Evolutionary conservation across 2,888 invertebrate genomes (phyloP), one percentile per base, ranked within the genome.

Genomic region (Baccha elongata): DNA sequence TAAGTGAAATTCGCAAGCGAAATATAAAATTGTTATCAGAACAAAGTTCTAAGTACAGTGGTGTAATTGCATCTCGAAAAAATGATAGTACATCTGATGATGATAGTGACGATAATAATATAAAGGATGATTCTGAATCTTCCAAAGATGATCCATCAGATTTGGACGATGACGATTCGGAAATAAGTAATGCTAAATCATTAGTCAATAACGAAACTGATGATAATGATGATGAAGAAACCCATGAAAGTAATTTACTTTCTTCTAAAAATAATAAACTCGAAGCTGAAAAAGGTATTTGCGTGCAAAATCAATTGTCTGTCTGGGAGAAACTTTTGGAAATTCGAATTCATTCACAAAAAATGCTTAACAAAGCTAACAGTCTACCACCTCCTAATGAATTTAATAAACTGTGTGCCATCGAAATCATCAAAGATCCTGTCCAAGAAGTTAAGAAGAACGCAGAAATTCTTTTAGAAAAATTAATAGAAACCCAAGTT

Each of bases 261-360:
- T 76, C 87, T 0, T 85, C 86, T 73, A 74, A 73, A n/a, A 92
- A 92, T 23, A 88, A 91, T 68, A 91, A 92, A 86, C 91, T 91
- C 87, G 89, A 91, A 81, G 91, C 93, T 0, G 93, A 93, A 85
- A 95, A 94, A 88, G 95, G 95, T 1, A 89, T 91, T 11, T 93
- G 94, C 87, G 94, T 96, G 0, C 92, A 93, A 87, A 95, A 94
- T 86, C 95, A 96, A 88, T 88, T 96, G 26, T 91, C 92, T 40
- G 88, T 97, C 1, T 98, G 97, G 97, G 98, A 98, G 89, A 94
- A 93, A 68, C 89, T 98, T 3, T 89, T 98, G 21, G 97, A 98
- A 91, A 92, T 95, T 88, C 93, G 98, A 85, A 98, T 98, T 86
- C 95, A 96, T 87, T 90, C 98, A 21, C 98, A 98, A 89, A 96